Conservation (phyloP, 2,797 vertebrate genomes). For the Microctenopoma steveboyesi region DNA sequence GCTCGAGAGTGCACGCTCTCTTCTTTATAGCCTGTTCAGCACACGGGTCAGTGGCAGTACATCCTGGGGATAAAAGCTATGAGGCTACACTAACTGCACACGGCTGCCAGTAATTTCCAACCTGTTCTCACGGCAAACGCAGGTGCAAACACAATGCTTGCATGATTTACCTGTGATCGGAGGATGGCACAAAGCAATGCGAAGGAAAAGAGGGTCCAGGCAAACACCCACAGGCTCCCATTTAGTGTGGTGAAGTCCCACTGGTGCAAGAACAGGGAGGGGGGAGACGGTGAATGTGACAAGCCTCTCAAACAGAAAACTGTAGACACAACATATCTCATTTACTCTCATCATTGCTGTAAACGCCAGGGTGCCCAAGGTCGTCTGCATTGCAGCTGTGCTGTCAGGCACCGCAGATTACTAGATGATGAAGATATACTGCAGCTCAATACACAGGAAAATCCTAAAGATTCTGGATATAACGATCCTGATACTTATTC, state of each 20-base stretch:
- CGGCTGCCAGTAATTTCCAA: constrained; percentile 28
- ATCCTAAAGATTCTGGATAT: constrained; percentile 44
- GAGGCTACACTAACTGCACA: constrained; percentile 13
- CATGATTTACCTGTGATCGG: constrained; percentile 77
- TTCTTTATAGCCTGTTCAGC: constrained; percentile 54
- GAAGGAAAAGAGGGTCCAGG: constrained; percentile 80
- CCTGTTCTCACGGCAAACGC: constrained; percentile 20
- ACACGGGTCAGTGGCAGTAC: constrained; percentile 41
- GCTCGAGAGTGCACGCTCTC: constrained; percentile 26
- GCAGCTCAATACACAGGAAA: constrained; percentile 28
- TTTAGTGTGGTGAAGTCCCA: constrained; percentile 84
- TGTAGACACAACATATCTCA: constrained; percentile 41
- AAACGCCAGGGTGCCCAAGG: constrained; percentile 43
- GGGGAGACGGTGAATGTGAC: constrained; percentile 33
- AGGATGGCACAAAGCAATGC: constrained; percentile 82
- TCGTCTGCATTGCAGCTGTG: constrained; percentile 58
- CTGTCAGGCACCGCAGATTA: constrained; percentile 32
- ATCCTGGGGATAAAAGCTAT: constrained; percentile 39
- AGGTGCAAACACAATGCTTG: constrained; percentile 17
- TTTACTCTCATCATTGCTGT: constrained; percentile 42
- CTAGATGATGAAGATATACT: constrained; percentile 48
- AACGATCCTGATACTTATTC: constrained; percentile 57
- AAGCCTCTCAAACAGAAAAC: constrained; percentile 48
- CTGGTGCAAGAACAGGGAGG: constrained; percentile 52
- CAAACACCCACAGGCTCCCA: constrained; percentile 75